phyloP scores from a whole-genome alignment of 1,140 invertebrate species.

The Cydia strobilella region DNA sequence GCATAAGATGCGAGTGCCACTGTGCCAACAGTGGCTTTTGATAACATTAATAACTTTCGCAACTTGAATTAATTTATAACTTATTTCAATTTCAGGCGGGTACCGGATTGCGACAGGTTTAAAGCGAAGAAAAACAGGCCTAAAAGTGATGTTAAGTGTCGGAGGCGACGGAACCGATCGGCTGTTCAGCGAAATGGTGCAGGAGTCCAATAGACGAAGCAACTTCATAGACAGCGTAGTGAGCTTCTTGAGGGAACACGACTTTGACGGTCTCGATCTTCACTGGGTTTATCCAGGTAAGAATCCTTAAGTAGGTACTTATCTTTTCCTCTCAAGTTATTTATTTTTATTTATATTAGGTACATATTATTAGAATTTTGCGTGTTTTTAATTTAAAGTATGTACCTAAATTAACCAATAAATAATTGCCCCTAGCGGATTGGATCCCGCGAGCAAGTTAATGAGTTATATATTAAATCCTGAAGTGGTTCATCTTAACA shows the following conservation, averaged over 20 bases:
- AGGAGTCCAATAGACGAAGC: conserved; percentile 67
- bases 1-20: no score
- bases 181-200: conserved; percentile 79
- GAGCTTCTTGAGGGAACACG: conserved; percentile 78
- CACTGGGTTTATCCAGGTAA: conserved; percentile 83
- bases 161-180: conserved; percentile 79
- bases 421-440: no score
- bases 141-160: conserved; percentile 81
- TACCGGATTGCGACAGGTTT: conserved; percentile 79
- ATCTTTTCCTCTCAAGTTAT: conserved; percentile 3
- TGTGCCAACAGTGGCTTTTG: no score
- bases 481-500: no score
- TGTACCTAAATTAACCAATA: no score
- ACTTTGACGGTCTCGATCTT: conserved; percentile 83
- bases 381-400: no score
- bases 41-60: no score
- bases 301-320: conserved; percentile 10
- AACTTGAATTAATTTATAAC: no score
- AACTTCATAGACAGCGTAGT: conserved; percentile 84
- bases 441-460: no score
- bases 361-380: no score
- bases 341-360: no score
- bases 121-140: conserved; percentile 72
- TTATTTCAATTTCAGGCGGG: conserved; percentile 65
- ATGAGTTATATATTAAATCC: no score